Percentiles rank a stretch among this genome's conserved stretches.
Conservation (phyloP, 2,888 invertebrate genomes). For the Plagodis pulveraria region DNA sequence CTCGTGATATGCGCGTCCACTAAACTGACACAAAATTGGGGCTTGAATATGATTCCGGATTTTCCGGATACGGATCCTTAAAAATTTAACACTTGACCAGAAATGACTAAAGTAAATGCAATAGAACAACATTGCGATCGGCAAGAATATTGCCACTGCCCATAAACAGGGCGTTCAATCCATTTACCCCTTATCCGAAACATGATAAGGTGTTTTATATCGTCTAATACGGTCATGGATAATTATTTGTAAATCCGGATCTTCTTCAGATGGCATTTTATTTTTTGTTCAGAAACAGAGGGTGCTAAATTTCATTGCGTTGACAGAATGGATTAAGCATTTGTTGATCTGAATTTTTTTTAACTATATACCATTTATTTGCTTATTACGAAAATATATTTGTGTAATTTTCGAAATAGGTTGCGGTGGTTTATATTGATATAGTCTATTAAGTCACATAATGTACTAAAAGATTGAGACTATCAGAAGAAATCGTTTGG, state of each 20-base stretch:
- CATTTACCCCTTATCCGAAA: too few species aligned
- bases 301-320: constrained; percentile 10
- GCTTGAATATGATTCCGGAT: too few species aligned
- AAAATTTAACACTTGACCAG: not conserved
- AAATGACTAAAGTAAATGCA: too few species aligned
- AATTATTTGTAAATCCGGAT: not conserved
- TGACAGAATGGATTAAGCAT: not conserved
- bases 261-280: constrained; percentile 1
- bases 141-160: too few species aligned
- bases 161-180: too few species aligned
- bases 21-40: constrained; percentile 48
- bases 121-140: too few species aligned
- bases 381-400: constrained; percentile 4
- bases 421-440: constrained; percentile 28
- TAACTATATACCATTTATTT: not conserved
- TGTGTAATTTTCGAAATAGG: constrained; percentile 5
- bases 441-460: constrained; percentile 29
- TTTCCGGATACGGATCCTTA: constrained; percentile 1
- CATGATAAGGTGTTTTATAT: too few species aligned
- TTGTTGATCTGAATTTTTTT: too few species aligned
- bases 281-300: constrained; percentile 6
- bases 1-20: constrained; percentile 82
- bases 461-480: constrained; percentile 29
- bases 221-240: too few species aligned
- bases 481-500: constrained; percentile 14